These are phyloP conservation scores for Tachysurus vachellii DNA, from an alignment of 2,113 vertebrate species.

Conservation along the genomic window DNA sequence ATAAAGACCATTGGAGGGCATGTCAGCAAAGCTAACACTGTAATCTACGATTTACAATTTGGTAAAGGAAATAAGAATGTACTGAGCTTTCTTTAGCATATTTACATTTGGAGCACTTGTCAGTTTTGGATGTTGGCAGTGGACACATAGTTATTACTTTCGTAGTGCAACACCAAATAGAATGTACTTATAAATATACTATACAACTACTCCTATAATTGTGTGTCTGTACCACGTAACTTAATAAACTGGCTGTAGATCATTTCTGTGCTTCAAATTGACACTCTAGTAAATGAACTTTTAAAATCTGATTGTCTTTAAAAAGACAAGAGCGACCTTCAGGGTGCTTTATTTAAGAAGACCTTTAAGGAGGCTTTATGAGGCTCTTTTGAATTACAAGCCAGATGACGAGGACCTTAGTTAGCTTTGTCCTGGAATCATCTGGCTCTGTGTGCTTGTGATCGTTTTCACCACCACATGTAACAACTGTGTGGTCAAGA, in stretches of 20 bases:
- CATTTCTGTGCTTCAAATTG: not conserved
- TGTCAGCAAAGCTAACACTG: not conserved
- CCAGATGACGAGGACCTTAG: constrained; percentile 34
- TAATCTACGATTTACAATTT: constrained; percentile 5
- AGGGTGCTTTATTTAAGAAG: constrained; percentile 6
- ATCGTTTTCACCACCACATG: constrained; percentile 50
- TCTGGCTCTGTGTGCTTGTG: constrained; percentile 41
- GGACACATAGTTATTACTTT: not conserved
- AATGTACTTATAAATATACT: not conserved
- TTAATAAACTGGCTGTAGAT: not conserved
- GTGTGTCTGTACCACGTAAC: not conserved
- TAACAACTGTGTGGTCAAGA: constrained; percentile 37
- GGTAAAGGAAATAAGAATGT: constrained; percentile 26
- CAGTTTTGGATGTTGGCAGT: constrained; percentile 2
- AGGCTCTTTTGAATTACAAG: constrained; percentile 44
- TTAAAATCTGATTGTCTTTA: not conserved
- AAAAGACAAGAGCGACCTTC: not conserved
- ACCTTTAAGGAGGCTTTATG: constrained; percentile 5
- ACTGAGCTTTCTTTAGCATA: constrained; percentile 3
- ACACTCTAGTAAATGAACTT: not conserved
- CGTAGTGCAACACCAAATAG: not conserved
- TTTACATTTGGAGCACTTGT: constrained; percentile 1
- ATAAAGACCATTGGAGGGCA: not conserved
- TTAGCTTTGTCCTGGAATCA: constrained; percentile 41
- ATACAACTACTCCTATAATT: not conserved